Conservation (phyloP, 64 coral and sea anemone species). For the Montipora cactus region DNA sequence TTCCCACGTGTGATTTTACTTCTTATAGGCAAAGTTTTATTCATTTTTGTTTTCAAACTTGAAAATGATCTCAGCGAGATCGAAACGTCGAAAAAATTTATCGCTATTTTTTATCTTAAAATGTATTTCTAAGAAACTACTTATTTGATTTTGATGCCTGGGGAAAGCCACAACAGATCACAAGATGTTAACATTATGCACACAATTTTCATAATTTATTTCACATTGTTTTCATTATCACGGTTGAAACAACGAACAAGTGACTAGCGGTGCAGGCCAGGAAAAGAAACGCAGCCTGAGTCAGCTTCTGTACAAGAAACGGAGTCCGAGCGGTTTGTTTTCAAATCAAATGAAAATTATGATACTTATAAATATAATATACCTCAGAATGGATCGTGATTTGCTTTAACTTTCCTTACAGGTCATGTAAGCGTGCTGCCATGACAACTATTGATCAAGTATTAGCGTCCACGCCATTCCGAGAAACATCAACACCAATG, state of each 20-base stretch:
- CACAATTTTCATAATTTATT: background rate
- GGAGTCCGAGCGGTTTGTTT: background rate
- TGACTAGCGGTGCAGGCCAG: background rate
- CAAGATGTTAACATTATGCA: background rate
- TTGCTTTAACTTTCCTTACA: background rate
- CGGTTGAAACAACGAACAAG: background rate
- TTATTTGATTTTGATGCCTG: background rate
- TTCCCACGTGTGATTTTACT: too few species aligned
- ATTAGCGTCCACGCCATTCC: conserved; percentile 6
- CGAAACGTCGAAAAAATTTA: too few species aligned
- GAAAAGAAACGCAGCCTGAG: background rate
- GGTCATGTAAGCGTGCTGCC: background rate
- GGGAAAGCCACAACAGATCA: background rate
- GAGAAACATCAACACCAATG: background rate
- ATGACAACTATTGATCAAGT: background rate
- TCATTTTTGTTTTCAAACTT: too few species aligned
- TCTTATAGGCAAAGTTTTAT: too few species aligned
- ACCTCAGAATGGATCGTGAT: background rate
- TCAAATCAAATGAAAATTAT: background rate
- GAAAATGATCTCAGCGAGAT: too few species aligned
- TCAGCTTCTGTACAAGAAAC: background rate
- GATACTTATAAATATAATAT: background rate
- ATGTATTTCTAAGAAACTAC: too few species aligned
- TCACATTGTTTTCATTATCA: background rate
- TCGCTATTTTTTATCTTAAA: too few species aligned